phyloP scores from a whole-genome alignment of 2,888 invertebrate genomes.

The Pterobdella sp. region DNA sequence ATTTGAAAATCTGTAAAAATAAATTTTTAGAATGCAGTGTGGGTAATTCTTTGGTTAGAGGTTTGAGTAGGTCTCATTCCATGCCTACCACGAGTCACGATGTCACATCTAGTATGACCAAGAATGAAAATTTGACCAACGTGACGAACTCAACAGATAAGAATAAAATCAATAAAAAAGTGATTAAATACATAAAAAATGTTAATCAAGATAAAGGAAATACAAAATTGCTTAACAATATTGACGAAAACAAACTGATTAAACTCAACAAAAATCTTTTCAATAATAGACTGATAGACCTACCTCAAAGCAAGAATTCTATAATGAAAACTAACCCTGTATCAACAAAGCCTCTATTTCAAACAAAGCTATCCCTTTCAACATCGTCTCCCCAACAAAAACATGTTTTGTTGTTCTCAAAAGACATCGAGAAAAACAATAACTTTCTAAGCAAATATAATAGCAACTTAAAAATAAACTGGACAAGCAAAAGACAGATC shows the following conservation, averaged over 20 bases:
- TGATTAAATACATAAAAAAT: slow-evolving; percentile 9
- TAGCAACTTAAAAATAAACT: not conserved
- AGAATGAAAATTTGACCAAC: too few species aligned
- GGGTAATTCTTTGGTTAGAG: too few species aligned
- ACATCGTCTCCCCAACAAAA: not conserved
- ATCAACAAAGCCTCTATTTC: too few species aligned
- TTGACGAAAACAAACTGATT: too few species aligned
- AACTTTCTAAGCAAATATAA: not conserved
- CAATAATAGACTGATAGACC: not conserved
- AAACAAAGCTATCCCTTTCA: not conserved
- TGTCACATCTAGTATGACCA: too few species aligned
- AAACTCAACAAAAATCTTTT: not conserved
- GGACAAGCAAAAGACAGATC: not conserved
- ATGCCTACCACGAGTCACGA: too few species aligned
- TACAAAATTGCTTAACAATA: not conserved
- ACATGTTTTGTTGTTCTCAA: not conserved
- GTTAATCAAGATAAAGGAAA: not conserved
- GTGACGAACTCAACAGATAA: too few species aligned
- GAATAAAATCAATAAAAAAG: not conserved
- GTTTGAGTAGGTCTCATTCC: too few species aligned
- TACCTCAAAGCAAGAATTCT: not conserved
- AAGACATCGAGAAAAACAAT: not conserved
- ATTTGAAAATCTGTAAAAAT: too few species aligned
- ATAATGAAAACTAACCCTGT: not conserved
- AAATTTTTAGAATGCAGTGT: too few species aligned